Percentiles rank a stretch among this genome's conserved stretches.
These are phyloP conservation scores for Lerema accius DNA, from an alignment of 1,140 invertebrate genomes.

Conservation along the genomic window DNA sequence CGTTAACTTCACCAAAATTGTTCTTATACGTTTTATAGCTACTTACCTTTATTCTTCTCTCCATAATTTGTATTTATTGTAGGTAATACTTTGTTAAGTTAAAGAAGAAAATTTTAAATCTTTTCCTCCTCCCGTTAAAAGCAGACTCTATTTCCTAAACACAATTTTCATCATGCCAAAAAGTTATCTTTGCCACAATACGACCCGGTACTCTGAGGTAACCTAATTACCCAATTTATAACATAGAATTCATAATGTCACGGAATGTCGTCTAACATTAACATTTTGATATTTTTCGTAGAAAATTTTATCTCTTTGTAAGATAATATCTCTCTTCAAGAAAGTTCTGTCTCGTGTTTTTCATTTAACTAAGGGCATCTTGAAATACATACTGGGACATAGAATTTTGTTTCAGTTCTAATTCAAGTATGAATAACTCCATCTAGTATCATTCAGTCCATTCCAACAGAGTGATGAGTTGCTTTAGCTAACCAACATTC, in stretches of 20 bases:
- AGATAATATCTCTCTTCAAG: background rate
- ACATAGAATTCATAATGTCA: background rate
- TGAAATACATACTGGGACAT: background rate
- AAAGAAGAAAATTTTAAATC: background rate
- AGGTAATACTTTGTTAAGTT: background rate
- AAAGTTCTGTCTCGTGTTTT: no score
- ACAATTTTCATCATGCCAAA: conserved; percentile 1
- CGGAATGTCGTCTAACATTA: background rate
- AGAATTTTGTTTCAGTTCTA: no score
- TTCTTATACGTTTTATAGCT: no score
- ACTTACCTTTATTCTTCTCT: no score
- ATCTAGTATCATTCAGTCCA: no score
- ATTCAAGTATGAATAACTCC: no score
- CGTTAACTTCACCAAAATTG: no score
- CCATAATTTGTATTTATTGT: no score
- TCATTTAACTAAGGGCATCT: no score
- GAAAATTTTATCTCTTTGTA: background rate
- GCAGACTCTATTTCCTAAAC: background rate
- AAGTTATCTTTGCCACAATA: background rate
- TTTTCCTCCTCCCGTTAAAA: background rate
- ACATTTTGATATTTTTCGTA: background rate
- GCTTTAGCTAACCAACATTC: no score
- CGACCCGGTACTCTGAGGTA: background rate
- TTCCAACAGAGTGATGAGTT: no score
- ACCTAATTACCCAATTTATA: background rate